phyloP scores from a whole-genome alignment of 2,113 vertebrate species.

The Procavia capensis region DNA sequence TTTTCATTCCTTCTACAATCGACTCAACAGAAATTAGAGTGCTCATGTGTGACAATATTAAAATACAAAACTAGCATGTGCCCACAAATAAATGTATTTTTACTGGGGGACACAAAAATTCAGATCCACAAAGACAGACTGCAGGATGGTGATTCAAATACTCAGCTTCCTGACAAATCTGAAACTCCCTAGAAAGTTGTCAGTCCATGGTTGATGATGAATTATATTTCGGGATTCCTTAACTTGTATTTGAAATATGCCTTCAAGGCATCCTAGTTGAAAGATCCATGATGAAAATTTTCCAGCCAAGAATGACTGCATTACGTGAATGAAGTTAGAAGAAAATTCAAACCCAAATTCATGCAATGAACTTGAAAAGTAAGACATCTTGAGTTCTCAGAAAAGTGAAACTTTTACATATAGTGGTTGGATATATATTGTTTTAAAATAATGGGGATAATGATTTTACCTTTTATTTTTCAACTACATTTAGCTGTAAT shows the following conservation, averaged over 20 bases:
- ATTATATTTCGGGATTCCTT: constrained; percentile 5
- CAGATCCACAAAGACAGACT: neutral
- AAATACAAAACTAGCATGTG: neutral
- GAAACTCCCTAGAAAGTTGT: constrained; percentile 14
- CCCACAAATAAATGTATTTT: neutral
- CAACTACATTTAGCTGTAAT: neutral
- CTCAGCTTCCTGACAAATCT: neutral
- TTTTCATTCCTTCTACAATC: neutral
- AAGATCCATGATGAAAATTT: constrained; percentile 35
- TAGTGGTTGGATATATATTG: neutral
- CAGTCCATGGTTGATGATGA: constrained; percentile 2
- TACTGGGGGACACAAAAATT: neutral
- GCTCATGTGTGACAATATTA: neutral
- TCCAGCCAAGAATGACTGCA: neutral
- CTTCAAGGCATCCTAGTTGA: constrained; percentile 43
- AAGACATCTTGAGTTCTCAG: neutral
- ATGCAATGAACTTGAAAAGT: neutral
- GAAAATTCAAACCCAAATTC: neutral
- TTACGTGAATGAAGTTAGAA: constrained; percentile 27
- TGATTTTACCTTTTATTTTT: neutral
- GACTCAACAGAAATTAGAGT: neutral
- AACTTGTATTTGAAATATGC: neutral
- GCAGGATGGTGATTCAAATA: neutral
- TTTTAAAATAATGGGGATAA: neutral
- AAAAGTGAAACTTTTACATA: neutral